Evolutionary conservation across 2,888 invertebrate species (phyloP), one percentile per base, ranked within the genome.

Genomic region (Drosophila greeni): DNA sequence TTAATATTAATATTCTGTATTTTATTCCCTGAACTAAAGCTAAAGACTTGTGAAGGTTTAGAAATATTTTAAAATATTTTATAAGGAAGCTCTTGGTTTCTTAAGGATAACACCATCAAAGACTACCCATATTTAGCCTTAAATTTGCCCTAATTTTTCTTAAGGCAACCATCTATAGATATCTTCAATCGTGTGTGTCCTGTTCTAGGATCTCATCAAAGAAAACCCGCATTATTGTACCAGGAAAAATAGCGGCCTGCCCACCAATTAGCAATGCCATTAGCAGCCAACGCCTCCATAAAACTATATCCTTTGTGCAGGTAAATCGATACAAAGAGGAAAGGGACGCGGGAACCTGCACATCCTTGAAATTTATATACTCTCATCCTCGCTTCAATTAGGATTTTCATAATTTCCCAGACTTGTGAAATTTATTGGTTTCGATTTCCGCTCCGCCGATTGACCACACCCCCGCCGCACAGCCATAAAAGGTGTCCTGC

Each of bases 351-450:
- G 5, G 7, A 43, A 49, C 51, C 49, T 33, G 45, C 39, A 59
- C 33, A 64, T 47, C n/a, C 42, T 20, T 23, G 52, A 20, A 36
- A 47, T 23, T 23, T 47, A 49, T 53, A 47, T 39, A 51, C 55
- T 51, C 37, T 59, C 20, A n/a, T 20, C 53, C 52, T 55, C 70
- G 67, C 76, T 74, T 80, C 79, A 80, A 81, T 81, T 81, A 76
- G 72, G 74, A 72, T 81, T 80, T 76, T 78, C 75, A 81, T 81
- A 80, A 80, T 80, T 81, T 80, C 79, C 72, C 72, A 79, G 59
- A 69, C 66, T 81, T 65, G 79, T 72, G 69, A 81, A 76, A 80
- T 79, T 81, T 80, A 81, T 81, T 79, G 76, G 74, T 66, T 75
- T 62, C 51, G 76, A 81, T 79, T 80, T 81, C 79, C 79, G 81